These are phyloP conservation scores for Coptodon rendalli DNA, from an alignment of 2,113 vertebrate species.

Conservation along the genomic window DNA sequence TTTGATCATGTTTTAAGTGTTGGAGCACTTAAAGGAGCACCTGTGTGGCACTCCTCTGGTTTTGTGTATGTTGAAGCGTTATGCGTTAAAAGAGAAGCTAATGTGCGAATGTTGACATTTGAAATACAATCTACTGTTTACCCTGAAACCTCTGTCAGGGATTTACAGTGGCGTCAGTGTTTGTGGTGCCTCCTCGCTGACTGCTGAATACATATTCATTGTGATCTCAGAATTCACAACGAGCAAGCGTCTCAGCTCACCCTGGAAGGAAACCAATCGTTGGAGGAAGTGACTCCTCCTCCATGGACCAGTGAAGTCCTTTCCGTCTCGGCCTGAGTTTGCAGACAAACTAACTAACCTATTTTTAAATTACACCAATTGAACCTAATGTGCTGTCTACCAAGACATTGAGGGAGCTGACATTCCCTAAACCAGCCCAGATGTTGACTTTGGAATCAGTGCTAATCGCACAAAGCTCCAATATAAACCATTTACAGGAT, in stretches of 20 bases:
- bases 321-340: background rate
- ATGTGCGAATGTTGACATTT: background rate
- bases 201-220: background rate
- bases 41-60: fast-evolving
- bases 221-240: background rate
- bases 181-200: background rate
- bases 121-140: background rate
- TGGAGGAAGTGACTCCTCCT: background rate
- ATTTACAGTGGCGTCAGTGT: background rate
- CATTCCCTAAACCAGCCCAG: background rate
- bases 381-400: background rate
- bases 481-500: background rate
- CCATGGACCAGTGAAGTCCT: background rate
- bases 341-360: background rate
- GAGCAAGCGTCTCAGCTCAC: background rate
- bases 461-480: background rate
- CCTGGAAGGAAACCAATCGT: background rate
- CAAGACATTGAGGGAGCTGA: fast-evolving
- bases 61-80: background rate
- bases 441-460: background rate
- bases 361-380: background rate
- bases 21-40: background rate
- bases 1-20: background rate
- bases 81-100: background rate
- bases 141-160: background rate